A percentile compares a stretch with the other conserved stretches of the same genome.
These are phyloP conservation scores for Paguma larvata DNA, from an alignment of 2,797 vertebrate genomes.

Conservation along the genomic window DNA sequence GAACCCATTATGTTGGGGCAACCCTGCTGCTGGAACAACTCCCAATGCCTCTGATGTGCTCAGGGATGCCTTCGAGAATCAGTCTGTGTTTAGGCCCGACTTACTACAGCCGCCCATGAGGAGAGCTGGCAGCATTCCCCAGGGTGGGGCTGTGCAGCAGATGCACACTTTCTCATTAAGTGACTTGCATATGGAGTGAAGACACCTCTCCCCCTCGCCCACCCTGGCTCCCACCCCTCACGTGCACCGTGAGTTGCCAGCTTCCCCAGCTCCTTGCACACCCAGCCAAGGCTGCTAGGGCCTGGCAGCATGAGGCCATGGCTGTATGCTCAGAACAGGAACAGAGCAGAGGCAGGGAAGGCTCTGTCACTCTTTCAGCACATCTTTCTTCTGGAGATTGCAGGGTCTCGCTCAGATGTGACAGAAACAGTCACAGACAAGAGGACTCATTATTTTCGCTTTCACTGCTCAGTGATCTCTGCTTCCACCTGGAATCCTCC, in stretches of 20 bases:
- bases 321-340: not conserved
- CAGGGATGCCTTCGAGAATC: not conserved
- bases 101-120: conserved; percentile 57
- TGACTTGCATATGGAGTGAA: conserved; percentile 77
- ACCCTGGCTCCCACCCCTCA: conserved; percentile 37
- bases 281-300: not conserved
- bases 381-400: not conserved
- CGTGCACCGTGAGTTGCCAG: conserved; percentile 53
- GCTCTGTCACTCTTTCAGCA: not conserved
- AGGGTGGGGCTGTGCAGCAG: conserved; percentile 68
- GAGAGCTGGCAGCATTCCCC: conserved; percentile 66
- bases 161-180: conserved; percentile 81
- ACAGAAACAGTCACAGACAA: conserved; percentile 74
- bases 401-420: conserved; percentile 17
- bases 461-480: conserved; percentile 72
- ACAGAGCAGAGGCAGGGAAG: not conserved
- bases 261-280: not conserved
- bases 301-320: not conserved
- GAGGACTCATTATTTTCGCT: conserved; percentile 72
- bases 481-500: conserved; percentile 59
- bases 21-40: not conserved
- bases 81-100: not conserved
- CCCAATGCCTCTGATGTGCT: not conserved
- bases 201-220: conserved; percentile 72
- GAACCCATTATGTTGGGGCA: not conserved